phyloP scores from a whole-genome alignment of 30 jellyfish, hydroid and myxozoan species.

The Mastigias papua region DNA sequence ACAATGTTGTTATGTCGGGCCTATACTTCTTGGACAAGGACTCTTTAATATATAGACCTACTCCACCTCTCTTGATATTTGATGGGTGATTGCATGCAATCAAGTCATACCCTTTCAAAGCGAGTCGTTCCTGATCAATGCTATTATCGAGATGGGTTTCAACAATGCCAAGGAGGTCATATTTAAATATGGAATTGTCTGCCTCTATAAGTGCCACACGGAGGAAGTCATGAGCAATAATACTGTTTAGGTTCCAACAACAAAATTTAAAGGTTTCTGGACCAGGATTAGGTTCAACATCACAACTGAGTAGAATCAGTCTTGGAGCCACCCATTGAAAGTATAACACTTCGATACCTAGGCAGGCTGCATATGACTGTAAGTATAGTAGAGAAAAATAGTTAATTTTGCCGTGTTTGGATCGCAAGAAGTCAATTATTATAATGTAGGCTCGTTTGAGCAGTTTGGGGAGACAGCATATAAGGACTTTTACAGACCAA shows the following conservation, averaged over 20 bases:
- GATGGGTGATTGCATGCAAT: constrained; percentile 10
- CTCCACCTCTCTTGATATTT: constrained; percentile 45
- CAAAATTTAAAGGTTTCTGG: constrained; percentile 15
- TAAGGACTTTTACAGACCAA: background rate
- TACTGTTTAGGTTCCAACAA: constrained; percentile 15
- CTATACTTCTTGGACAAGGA: background rate
- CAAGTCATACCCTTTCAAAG: constrained; percentile 26
- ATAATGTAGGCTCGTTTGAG: background rate
- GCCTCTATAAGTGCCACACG: constrained; percentile 45
- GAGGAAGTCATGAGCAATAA: background rate
- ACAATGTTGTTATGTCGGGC: constrained; percentile 22
- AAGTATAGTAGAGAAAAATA: background rate
- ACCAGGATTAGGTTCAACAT: constrained; percentile 12
- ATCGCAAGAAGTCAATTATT: background rate
- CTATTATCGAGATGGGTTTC: constrained; percentile 25
- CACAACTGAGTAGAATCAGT: constrained; percentile 24
- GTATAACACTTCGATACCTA: background rate
- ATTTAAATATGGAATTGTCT: constrained; percentile 1
- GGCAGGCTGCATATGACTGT: constrained; percentile 11
- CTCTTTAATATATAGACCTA: constrained; percentile 31
- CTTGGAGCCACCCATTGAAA: constrained; percentile 14
- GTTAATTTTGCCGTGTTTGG: background rate
- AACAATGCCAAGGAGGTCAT: constrained; percentile 24
- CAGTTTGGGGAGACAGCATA: background rate
- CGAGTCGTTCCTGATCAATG: constrained; percentile 32